Conservation (phyloP, 2,113 vertebrate genomes). For the Mormyrus iriodes region DNA sequence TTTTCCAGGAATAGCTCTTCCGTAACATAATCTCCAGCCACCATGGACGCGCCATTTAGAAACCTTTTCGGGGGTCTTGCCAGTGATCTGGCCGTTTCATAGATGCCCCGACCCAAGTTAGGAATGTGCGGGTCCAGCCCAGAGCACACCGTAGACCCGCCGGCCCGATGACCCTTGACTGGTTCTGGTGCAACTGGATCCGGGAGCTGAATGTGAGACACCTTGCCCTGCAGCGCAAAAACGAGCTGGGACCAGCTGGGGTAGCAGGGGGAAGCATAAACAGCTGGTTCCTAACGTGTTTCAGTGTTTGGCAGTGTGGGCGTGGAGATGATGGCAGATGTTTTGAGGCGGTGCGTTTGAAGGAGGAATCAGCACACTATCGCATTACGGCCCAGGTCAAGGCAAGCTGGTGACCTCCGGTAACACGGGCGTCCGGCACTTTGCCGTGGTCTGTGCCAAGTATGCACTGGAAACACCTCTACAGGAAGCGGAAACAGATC, state of each 20-base stretch:
- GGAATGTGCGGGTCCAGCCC: background rate
- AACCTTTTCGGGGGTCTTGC: background rate
- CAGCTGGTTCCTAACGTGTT: conserved; percentile 9
- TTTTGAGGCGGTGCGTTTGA: background rate
- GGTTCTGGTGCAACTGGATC: conserved; percentile 39
- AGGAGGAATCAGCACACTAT: conserved; percentile 49
- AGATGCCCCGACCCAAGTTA: background rate
- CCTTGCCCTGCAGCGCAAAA: conserved; percentile 17
- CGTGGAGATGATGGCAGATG: conserved; percentile 4
- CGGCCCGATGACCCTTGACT: conserved; percentile 17
- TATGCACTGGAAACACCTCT: background rate
- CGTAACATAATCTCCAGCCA: background rate
- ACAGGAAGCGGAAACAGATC: background rate
- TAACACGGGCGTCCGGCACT: conserved; percentile 48
- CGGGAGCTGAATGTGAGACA: conserved; percentile 14
- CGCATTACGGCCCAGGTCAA: conserved; percentile 52
- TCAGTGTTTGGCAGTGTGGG: background rate
- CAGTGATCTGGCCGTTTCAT: background rate
- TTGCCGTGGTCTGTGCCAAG: background rate
- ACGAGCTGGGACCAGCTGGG: background rate
- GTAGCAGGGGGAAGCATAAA: conserved; percentile 23
- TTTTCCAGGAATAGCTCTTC: background rate
- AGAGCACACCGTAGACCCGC: background rate
- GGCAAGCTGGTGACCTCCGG: conserved; percentile 50
- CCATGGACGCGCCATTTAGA: background rate